Evolutionary conservation across 2,888 invertebrate genomes (phyloP), one percentile per base, ranked within the genome.

Genomic region (Scelioninae gen. 1): DNA sequence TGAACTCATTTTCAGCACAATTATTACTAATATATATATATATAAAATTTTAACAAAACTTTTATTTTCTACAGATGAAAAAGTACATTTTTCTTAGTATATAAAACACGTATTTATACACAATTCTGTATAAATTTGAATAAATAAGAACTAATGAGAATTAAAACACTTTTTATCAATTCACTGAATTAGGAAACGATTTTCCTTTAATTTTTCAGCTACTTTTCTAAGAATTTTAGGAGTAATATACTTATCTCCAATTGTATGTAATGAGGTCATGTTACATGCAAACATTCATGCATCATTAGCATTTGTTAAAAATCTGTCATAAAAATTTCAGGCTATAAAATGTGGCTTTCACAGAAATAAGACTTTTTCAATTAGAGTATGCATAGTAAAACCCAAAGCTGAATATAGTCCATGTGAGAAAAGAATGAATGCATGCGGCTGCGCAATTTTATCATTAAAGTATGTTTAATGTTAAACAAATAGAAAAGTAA

Each of bases 211-310:
- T 55, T 40, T 62, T 47, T 31, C 32, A 62, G 32, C 15, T 8
- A 43, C n/a, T 58, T 58, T 43, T 43, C 43, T 10, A 29, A 0
- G 58, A 40, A 43, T 58, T 58, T 58, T 10, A 13, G 15, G 29
- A 43, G 58, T 58, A 58, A 23, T 58, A 43, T 23, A 43, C 40
- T 58, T 58, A 58, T n/a, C 29, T 29, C n/a, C 13, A 43, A 58
- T n/a, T 32, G 8, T 58, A 58, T 58, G 58, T 43, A 58, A 58
- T 29, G 62, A 45, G 62, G 62, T 62, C 47, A 62, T 43, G 43
- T 58, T 58, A 58, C 43, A 58, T 58, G 29, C 43, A 58, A 40
- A 43, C 58, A 58, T 58, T 43, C 58, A 32, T 29, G 43, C 32
- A 29, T 29, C 29, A 58, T 58, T 43, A 43, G 58, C 43, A 47